Evolutionary conservation across 37 sponge, comb jelly and placozoan species (phyloP).

Genomic region (Cladorhizidae sp.): DNA sequence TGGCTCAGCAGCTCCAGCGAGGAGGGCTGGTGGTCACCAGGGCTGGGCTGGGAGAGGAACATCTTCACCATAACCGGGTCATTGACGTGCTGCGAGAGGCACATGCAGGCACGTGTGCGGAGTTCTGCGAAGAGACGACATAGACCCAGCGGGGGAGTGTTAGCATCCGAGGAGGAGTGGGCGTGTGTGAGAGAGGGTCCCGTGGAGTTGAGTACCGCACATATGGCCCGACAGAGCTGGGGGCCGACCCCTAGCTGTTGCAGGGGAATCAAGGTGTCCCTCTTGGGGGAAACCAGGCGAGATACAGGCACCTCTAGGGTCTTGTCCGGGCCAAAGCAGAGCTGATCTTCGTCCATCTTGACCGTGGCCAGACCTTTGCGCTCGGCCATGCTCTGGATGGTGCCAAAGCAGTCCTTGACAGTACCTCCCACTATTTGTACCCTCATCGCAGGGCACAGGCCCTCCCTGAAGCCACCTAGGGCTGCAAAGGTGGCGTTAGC

Average conservation of each 20-base stretch:
- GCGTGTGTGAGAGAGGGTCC: constrained; percentile 43
- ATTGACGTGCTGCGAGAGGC: constrained; percentile 47
- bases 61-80: constrained; percentile 25
- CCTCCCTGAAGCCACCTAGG: constrained; percentile 94
- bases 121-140: constrained; percentile 80
- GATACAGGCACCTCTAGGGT: constrained; percentile 76
- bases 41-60: not conserved
- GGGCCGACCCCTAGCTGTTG: constrained; percentile 36
- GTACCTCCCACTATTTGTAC: constrained; percentile 74
- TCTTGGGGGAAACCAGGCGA: constrained; percentile 57
- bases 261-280: constrained; percentile 52
- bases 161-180: constrained; percentile 55
- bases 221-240: constrained; percentile 52
- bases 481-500: constrained; percentile 91
- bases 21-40: not conserved
- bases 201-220: constrained; percentile 26
- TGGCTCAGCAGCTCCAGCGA: constrained; percentile 13
- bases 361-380: constrained; percentile 74
- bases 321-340: constrained; percentile 53
- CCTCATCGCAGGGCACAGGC: constrained; percentile 68
- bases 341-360: constrained; percentile 53
- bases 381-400: constrained; percentile 73
- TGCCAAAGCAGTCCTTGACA: constrained; percentile 49
- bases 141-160: constrained; percentile 43
- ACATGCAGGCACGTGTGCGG: constrained; percentile 55